Evolutionary conservation across 35 echinoderm and acorn worm species (phyloP).

Genomic region (Patiria miniata): DNA sequence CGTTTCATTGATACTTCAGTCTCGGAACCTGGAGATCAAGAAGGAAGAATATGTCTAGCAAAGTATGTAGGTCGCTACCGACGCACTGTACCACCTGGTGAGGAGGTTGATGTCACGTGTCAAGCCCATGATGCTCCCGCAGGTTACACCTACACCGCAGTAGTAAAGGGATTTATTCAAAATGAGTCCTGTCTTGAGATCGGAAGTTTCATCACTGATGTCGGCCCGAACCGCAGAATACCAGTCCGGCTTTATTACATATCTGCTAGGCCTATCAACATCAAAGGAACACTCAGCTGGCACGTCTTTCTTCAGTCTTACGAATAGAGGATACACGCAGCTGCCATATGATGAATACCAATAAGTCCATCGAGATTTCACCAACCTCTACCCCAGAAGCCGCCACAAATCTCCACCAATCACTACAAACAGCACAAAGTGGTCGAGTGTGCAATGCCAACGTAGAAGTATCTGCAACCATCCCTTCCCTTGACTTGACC

Average conservation of each 20-base stretch:
- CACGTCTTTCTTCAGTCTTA: not conserved
- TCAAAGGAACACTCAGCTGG: not conserved
- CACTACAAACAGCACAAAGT: no score
- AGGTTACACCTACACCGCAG: not conserved
- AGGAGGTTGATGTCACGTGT: not conserved
- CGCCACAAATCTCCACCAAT: no score
- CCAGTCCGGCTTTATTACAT: not conserved
- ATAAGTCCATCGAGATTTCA: no score
- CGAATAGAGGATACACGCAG: not conserved
- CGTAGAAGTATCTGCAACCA: not conserved
- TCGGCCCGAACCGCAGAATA: not conserved
- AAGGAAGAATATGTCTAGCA: not conserved
- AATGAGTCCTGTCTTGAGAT: not conserved
- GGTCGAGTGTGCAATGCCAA: no score
- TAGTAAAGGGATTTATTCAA: not conserved
- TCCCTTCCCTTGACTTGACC: not conserved
- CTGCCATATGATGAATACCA: no score
- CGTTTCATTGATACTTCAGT: not conserved
- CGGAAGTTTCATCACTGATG: not conserved
- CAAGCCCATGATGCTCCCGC: not conserved
- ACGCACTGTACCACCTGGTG: not conserved
- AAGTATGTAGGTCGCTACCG: not conserved
- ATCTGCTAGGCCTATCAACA: not conserved
- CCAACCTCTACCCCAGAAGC: no score
- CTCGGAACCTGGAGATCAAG: not conserved